Conservation (phyloP, 2,113 vertebrate species). For the Rhabdomys dilectus region DNA sequence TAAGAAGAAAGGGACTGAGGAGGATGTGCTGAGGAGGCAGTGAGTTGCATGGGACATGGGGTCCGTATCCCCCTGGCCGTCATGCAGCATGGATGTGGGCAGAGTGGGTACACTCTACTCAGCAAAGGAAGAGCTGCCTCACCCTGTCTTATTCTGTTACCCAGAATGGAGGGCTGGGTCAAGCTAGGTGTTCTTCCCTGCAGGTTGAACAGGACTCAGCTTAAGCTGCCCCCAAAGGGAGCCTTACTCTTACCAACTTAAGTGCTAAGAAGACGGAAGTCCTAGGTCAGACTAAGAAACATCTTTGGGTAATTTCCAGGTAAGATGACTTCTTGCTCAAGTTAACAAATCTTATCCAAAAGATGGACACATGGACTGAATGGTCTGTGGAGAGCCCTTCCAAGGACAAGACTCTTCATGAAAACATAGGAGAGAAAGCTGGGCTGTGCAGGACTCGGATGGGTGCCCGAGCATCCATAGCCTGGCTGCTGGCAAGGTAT, state of each 20-base stretch:
- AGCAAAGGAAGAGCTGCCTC: not conserved
- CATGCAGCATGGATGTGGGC: not conserved
- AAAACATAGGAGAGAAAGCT: not conserved
- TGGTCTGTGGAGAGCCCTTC: not conserved
- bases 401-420: not conserved
- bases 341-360: constrained; percentile 9
- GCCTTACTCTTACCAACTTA: not conserved
- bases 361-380: not conserved
- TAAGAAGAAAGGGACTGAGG: not conserved
- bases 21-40: not conserved
- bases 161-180: not conserved
- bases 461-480: not conserved
- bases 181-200: not conserved
- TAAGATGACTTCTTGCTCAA: not conserved
- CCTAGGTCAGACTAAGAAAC: constrained; percentile 12
- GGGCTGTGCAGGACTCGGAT: not conserved
- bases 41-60: not conserved
- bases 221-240: not conserved
- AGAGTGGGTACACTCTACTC: not conserved
- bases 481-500: not conserved
- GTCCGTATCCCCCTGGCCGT: not conserved
- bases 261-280: constrained; percentile 32
- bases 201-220: not conserved
- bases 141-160: not conserved
- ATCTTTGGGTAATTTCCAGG: not conserved